A percentile compares a stretch with the other conserved stretches of the same genome.
Conservation (phyloP, 2,113 vertebrate genomes). For the Mixornis gularis region DNA sequence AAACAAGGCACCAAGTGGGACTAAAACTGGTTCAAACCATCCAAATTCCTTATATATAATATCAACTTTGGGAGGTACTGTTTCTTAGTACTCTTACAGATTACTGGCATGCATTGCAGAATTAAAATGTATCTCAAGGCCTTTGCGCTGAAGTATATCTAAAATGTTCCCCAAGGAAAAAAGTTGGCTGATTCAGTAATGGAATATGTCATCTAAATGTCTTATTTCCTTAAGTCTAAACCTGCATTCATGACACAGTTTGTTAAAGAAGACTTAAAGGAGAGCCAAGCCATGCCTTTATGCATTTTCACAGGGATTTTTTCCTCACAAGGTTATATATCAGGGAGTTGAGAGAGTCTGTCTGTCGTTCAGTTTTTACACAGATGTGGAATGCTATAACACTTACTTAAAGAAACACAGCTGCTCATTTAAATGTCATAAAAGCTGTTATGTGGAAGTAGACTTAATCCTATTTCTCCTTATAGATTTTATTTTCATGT, state of each 20-base stretch:
- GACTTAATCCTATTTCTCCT: neutral
- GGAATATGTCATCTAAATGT: neutral
- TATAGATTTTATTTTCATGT: neutral
- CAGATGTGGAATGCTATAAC: neutral
- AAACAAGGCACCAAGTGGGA: neutral
- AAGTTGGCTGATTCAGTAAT: neutral
- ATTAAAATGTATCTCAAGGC: neutral
- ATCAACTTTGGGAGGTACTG: neutral
- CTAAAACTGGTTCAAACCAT: neutral
- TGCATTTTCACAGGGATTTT: neutral
- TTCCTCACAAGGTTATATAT: neutral
- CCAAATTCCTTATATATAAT: neutral
- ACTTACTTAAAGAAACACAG: neutral
- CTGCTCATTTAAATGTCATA: neutral
- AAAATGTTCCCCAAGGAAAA: neutral
- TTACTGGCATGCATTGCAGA: neutral
- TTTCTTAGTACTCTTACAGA: neutral
- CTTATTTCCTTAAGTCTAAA: neutral
- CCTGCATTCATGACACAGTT: neutral
- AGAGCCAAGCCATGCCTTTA: neutral
- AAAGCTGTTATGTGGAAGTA: neutral
- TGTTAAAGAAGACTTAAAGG: neutral
- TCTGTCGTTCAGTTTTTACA: neutral
- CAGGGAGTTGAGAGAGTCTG: neutral
- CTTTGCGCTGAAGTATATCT: neutral